Evolutionary conservation across 1,140 invertebrate species (phyloP).

Genomic region (Patella vulgata): DNA sequence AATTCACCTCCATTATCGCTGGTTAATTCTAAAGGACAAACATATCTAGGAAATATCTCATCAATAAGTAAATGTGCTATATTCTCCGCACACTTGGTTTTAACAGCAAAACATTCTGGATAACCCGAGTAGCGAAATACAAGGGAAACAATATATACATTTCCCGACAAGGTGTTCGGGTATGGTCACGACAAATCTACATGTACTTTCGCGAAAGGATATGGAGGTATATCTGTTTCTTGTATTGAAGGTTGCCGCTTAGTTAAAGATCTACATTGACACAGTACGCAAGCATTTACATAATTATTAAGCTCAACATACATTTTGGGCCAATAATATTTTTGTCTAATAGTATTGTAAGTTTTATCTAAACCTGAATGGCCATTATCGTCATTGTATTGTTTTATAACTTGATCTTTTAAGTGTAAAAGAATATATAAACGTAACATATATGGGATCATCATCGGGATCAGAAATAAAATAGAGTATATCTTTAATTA

Average conservation of each 20-base stretch:
- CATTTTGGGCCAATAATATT: conserved; percentile 33
- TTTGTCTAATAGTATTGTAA: conserved; percentile 7
- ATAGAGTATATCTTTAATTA: conserved; percentile 22
- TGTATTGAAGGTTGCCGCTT: conserved; percentile 15
- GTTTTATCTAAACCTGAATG: conserved; percentile 26
- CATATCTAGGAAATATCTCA: conserved; percentile 35
- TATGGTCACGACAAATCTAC: conserved; percentile 35
- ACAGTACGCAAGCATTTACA: conserved; percentile 18
- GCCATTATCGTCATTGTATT: conserved; percentile 30
- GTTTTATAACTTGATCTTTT: not conserved
- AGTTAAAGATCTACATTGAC: conserved; percentile 18
- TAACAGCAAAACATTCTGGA: conserved; percentile 26
- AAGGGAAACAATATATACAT: conserved; percentile 26
- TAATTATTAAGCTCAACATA: conserved; percentile 22
- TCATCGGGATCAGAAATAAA: conserved; percentile 22
- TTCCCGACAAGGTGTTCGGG: conserved; percentile 19
- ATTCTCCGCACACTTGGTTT: conserved; percentile 17
- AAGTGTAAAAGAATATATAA: conserved; percentile 22
- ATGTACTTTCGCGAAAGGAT: conserved; percentile 20
- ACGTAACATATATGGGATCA: conserved; percentile 13
- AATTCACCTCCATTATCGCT: conserved; percentile 33
- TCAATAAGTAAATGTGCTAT: conserved; percentile 29
- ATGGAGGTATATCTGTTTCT: conserved; percentile 27
- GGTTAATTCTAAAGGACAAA: not conserved
- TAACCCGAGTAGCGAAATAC: conserved; percentile 21